Base-by-base conservation (phyloP, 2,797 vertebrate species). In the Lagorchestes hirsutus region DNA sequence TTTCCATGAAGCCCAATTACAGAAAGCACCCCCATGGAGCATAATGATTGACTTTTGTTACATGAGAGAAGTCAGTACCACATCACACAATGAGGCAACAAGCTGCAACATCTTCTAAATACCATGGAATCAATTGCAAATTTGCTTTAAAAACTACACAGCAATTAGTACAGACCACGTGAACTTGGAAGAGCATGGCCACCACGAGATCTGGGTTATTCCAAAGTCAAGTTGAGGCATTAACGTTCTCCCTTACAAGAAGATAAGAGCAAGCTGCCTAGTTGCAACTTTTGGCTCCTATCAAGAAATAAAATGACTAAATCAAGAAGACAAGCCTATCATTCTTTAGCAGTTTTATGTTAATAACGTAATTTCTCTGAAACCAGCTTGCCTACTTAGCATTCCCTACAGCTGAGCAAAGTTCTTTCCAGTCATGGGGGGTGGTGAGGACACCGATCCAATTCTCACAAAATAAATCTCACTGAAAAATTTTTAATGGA, bases 401-500 rank as follows among this genome's bases (percentile, higher is more conserved):
- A 82, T 92, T 95, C 94, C 95, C 95, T 55, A 93, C 1, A 22
- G 52, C 40, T 52, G 90, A 96, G 95, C 2, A 0, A 87, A 74
- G 94, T 34, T 46, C 91, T 28, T 93, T 96, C 97, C 96, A 46
- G 54, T 90, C 92, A 62, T 52, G 1, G 0, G 0, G 96, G 91
- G 95, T 94, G 96, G 27, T 14, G 40, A 91, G 54, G 95, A 56
- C 90, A 29, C 93, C 92, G 92, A 95, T 93, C 95, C 95, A 24
- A 91, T 94, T 91, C 97, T 95, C 97, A 55, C 27, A 90, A 90
- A 95, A 96, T 97, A 97, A 94, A 92, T 98, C 97, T 95, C 97
- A 6, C 0, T 16, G 74, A 90, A 92, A 74, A 95, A 94, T 91
- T 96, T 95, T 82, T 95, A 97, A 92, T 90, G 93, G 97, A 96